Percentiles rank a stretch among this genome's conserved stretches.
Conservation (phyloP, 2,888 invertebrate genomes). For the Eupithecia vulgata region DNA sequence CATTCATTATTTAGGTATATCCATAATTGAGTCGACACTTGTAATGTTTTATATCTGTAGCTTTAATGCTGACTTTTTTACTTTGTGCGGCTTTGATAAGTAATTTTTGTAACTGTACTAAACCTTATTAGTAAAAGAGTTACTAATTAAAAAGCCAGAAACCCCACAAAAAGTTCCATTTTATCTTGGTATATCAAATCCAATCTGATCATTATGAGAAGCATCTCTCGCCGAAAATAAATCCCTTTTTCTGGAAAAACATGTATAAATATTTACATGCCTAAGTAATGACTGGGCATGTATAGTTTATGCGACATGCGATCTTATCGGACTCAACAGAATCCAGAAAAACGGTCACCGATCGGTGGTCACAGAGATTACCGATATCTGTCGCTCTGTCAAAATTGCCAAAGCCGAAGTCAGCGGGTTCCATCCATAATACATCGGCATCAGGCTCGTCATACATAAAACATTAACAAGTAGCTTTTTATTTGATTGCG, state of each 20-base stretch:
- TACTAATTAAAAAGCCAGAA: slow-evolving; percentile 23
- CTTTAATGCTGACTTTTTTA: not conserved
- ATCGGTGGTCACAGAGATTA: slow-evolving; percentile 69
- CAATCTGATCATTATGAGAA: slow-evolving; percentile 28
- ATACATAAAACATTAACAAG: slow-evolving; percentile 83
- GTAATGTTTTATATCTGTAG: not conserved
- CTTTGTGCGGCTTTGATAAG: not conserved
- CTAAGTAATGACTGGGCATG: slow-evolving; percentile 44
- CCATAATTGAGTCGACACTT: not conserved
- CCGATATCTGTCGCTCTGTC: slow-evolving; percentile 76
- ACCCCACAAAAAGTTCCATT: slow-evolving; percentile 16
- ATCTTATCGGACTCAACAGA: slow-evolving; percentile 61
- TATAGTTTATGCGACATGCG: slow-evolving; percentile 47
- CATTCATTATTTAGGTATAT: not conserved
- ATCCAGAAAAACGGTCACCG: slow-evolving; percentile 64
- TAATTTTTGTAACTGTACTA: not conserved
- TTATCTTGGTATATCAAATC: slow-evolving; percentile 23
- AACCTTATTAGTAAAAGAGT: not conserved
- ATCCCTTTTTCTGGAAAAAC: slow-evolving; percentile 34
- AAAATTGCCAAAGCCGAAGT: slow-evolving; percentile 74
- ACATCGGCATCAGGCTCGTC: slow-evolving; percentile 70
- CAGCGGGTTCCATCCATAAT: slow-evolving; percentile 81
- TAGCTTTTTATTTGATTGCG: slow-evolving; percentile 81
- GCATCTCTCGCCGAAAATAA: slow-evolving; percentile 33
- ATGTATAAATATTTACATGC: slow-evolving; percentile 49